Base-by-base conservation (phyloP, 2,888 invertebrate genomes). In the Bibio marci region DNA sequence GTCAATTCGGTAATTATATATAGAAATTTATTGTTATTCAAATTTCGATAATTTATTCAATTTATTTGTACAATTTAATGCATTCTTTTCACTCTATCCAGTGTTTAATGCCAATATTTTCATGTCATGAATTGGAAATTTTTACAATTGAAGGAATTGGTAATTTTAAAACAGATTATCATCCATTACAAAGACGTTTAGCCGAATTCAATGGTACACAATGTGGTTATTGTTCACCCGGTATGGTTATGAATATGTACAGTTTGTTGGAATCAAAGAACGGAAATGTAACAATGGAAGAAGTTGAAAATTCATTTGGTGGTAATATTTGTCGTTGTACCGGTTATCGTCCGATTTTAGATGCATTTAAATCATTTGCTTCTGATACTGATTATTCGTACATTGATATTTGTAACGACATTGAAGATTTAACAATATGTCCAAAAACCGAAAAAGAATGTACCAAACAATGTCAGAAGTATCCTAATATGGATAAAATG, bases 271-370 rank as follows among this genome's bases (percentile, higher is more conserved):
- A 67, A 50, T 55, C 63, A 0, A 67, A 66, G 41, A 65, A 68
- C 26, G 56, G 53, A 42, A 58, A 64, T 14, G 49, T 76, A 19
- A 70, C 71, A 2, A 69, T 70, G 64, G 61, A 67, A 45, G 73
- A 79, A 48, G 65, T 82, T 11, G 82, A 83, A 55, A 76, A 80
- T 49, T 71, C 77, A 0, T 80, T 82, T 49, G 82, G 80, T 6
- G 68, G 80, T 36, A 80, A 82, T 46, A 73, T 83, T 18, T 85
- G 85, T 47, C 67, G 85, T 38, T 85, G 85, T 49, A 85, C 83
- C 0, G 83, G 83, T 1, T 83, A 81, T 51, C 65, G 82, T 4
- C 70, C 82, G 1, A 85, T 85, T 43, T 62, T 80, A 35, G 82
- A 83, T 51, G 74, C 81, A 3, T 80, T 83, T 57, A 83, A 83